Conservation (phyloP, 2,888 invertebrate genomes). For the Rapana venosa region DNA sequence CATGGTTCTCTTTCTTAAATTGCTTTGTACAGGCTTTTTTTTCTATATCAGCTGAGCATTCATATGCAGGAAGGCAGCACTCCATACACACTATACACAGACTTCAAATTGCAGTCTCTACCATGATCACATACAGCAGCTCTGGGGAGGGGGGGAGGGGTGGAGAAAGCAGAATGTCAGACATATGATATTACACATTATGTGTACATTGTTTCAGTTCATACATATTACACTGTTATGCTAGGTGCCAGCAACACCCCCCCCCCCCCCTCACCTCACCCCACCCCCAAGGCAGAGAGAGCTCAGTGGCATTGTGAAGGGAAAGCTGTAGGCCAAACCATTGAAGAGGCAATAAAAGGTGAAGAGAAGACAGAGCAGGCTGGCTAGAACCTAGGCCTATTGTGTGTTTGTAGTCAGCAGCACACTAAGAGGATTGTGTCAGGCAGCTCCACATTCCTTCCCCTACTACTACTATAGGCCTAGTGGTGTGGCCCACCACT, state of each 20-base stretch:
- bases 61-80: no score
- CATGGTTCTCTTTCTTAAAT: no score
- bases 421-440: slow-evolving; percentile 11
- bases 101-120: no score
- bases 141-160: no score
- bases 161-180: no score
- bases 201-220: no score
- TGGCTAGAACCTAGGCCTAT: neutral
- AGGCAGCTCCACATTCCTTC: neutral
- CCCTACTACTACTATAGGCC: neutral
- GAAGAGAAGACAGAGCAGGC: slow-evolving; percentile 1
- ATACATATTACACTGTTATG: no score
- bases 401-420: slow-evolving; percentile 9
- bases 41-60: no score
- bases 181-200: no score
- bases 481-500: neutral
- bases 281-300: neutral
- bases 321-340: neutral
- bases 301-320: neutral
- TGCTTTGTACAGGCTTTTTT: no score
- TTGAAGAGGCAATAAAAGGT: slow-evolving; percentile 28
- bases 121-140: no score
- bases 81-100: no score
- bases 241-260: neutral
- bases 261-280: neutral